Evolutionary conservation across 92 coral and sea anemone genomes (phyloP), one percentile per base, ranked within the genome.

Genomic region (Phenganax stokvisi): DNA sequence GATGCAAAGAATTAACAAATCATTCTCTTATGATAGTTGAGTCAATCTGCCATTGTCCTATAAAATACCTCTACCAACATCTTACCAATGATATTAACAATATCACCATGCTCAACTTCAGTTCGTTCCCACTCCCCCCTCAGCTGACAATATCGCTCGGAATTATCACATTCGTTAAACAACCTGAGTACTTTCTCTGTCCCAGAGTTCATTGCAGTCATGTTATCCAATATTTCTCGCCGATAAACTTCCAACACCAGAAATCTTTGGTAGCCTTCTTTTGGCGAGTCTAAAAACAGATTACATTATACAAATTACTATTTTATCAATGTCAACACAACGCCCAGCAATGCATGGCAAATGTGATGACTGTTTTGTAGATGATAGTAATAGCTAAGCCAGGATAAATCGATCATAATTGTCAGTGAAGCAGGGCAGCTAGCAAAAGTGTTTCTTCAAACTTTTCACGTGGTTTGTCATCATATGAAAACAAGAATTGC

Each of bases 91-190:
- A 94, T 85, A 79, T 94, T 96, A 57, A 94, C 98, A 79, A 92
- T 74, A 68, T 94, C 98, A 56, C 98, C 98, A 47, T 96, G 98
- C 55, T 94, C 98, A 62, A 94, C 92, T 83, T 94, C 98, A 2
- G 96, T 94, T 87, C 80, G 77, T 75, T 94, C 97, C 98, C 98
- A 94, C 72, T 94, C 98, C 57, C 88, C 96, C 57, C 97, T 63
- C 86, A 94, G 78, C 76, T 90, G 90, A 72, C 97, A 91, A 71
- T 88, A 92, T 74, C 85, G 71, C 84, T 94, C 98, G 25, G 84
- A 87, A 80, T 85, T 71, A 64, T 71, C 55, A 25, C 74, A 77
- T 80, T 92, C 97, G 66, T 94, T 96, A 85, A 94, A 91, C 81
- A 94, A 63, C 31, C 98, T 87, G 12, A 94, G 90, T 53, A 92